Evolutionary conservation across 1,140 invertebrate genomes (phyloP).

Genomic region (Drosophila leontia): DNA sequence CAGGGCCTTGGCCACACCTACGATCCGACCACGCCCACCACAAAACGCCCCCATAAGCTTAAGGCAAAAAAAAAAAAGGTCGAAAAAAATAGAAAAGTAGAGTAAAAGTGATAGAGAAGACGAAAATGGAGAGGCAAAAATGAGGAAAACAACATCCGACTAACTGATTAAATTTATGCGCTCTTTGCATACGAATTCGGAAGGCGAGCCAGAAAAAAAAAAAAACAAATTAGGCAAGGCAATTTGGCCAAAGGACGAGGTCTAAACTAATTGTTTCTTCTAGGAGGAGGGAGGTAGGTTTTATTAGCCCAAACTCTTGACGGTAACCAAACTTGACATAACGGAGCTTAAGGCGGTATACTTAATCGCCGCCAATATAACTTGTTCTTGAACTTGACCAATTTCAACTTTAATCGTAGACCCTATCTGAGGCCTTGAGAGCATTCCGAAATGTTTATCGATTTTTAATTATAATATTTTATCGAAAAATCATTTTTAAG

Average conservation of each 20-base stretch:
- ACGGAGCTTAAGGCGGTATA: background rate
- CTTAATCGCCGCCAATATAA: background rate
- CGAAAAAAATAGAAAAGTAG: background rate
- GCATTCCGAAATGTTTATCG: background rate
- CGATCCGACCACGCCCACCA: conserved; percentile 33
- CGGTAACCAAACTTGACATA: conserved; percentile 12
- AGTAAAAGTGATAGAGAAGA: conserved; percentile 17
- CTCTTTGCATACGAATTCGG: conserved; percentile 64
- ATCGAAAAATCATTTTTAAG: background rate
- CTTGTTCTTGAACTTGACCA: conserved; percentile 15
- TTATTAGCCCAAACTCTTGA: conserved; percentile 2
- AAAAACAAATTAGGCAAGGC: conserved; percentile 37
- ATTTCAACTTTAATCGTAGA: background rate
- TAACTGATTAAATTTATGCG: conserved; percentile 77
- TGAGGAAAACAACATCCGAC: conserved; percentile 22
- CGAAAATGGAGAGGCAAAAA: conserved; percentile 8
- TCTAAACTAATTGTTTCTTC: conserved; percentile 40
- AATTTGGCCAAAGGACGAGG: conserved; percentile 36
- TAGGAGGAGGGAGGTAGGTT: conserved; percentile 1
- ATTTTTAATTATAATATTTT: background rate
- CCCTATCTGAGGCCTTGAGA: background rate
- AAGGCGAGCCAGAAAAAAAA: conserved; percentile 18
- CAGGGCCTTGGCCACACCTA: conserved; percentile 48
- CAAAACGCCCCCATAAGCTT: conserved; percentile 23
- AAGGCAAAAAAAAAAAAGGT: conserved; percentile 14